Evolutionary conservation across 1,140 invertebrate species (phyloP), one percentile per base, ranked within the genome.

Genomic region (Tribolium madens): DNA sequence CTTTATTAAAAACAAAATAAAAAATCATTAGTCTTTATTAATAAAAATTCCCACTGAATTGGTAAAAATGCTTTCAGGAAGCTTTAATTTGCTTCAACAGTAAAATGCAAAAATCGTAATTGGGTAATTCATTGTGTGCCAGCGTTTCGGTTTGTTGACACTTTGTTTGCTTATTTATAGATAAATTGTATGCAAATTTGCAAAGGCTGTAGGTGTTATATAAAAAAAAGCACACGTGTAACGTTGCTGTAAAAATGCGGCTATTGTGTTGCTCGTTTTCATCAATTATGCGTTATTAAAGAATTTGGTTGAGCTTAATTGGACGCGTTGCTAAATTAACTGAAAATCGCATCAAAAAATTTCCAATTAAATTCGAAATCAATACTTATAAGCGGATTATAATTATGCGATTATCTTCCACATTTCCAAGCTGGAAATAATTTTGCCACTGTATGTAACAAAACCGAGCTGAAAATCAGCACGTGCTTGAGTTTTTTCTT

Each of bases 381-480:
- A n/a, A 42, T 42, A 42, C 7, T 10, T 42, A 7, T 42, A 42
- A 42, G 36, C 36, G 36, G 4, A 42, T 42, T 42, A 42, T 42
- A 42, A 42, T 42, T 42, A 42, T 9, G n/a, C 36, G 36, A 42
- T 26, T 42, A 42, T 42, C 36, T 42, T 2, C 9, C n/a, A 42
- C 9, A 10, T 42, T 42, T 10, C 9, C 9, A 4, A 42, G 7
- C 6, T 31, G 2, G 2, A 2, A 31, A 31, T 3, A 31, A 42
- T 9, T 7, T 2, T 10, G n/a, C 0, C 36, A 9, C 17, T 17
- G 18, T 18, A 64, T 64, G 31, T 31, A 64, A 64, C 26, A 64
- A 64, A 64, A 64, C 21, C 57, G 57, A 33, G 57, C 31, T 64
- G 57, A 64, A 64, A 26, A 12, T 26, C 3, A 21, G 57, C 57